phyloP scores from a whole-genome alignment of 1,140 invertebrate species.

The Heterodera carotae region DNA sequence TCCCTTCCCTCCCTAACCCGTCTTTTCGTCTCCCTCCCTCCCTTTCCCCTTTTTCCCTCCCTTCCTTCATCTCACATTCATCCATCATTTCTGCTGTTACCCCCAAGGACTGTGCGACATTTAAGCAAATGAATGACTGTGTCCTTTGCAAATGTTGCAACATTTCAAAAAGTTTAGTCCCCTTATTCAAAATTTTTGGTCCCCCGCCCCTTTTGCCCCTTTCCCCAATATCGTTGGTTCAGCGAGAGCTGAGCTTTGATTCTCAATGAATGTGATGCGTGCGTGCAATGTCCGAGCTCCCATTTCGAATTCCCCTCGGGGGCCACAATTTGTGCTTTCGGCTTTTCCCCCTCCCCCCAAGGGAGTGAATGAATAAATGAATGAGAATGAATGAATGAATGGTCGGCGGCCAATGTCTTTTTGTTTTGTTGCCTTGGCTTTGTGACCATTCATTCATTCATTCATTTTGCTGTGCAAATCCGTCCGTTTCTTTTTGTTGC shows the following conservation, averaged over 20 bases:
- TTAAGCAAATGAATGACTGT: too few species aligned
- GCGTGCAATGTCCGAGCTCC: too few species aligned
- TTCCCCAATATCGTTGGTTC: too few species aligned
- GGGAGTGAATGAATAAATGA: too few species aligned
- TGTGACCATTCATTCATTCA: background rate
- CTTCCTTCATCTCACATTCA: background rate
- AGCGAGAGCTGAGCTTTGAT: too few species aligned
- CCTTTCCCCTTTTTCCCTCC: constrained; percentile 1
- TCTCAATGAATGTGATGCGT: too few species aligned
- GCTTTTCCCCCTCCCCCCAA: background rate
- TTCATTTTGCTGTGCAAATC: background rate
- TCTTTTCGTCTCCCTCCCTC: background rate
- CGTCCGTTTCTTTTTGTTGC: background rate
- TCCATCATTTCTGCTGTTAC: constrained; percentile 3
- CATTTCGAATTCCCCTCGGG: too few species aligned
- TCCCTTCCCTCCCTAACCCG: background rate
- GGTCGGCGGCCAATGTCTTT: too few species aligned
- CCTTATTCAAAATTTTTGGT: too few species aligned
- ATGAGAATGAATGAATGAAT: too few species aligned
- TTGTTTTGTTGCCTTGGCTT: background rate
- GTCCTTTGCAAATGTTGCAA: background rate
- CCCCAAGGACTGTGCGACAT: background rate
- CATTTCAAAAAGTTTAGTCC: background rate
- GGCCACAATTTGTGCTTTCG: too few species aligned
- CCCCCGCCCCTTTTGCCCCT: too few species aligned